phyloP scores from a whole-genome alignment of 2,113 vertebrate genomes.

The Taurulus bubalis region DNA sequence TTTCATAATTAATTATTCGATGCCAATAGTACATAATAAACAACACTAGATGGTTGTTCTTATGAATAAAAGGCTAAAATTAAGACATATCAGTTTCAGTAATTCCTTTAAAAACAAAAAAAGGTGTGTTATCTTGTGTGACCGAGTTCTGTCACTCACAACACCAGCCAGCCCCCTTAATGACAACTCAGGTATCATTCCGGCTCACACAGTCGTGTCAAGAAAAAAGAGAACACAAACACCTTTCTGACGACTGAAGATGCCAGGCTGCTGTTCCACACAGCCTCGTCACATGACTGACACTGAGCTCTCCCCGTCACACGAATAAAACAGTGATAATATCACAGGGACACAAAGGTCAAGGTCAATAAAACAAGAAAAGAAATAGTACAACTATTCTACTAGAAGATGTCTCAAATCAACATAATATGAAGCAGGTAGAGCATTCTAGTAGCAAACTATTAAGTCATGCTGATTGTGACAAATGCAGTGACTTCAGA shows the following conservation, averaged over 20 bases:
- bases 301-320: conserved; percentile 34
- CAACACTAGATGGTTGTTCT: conserved; percentile 8
- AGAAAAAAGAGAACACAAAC: conserved; percentile 42
- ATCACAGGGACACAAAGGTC: conserved; percentile 25
- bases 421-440: conserved; percentile 43
- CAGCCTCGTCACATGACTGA: conserved; percentile 51
- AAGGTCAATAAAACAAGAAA: conserved; percentile 53
- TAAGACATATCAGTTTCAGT: conserved; percentile 23
- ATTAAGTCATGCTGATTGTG: conserved; percentile 68
- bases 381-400: neutral
- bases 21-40: conserved; percentile 28
- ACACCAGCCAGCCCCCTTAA: conserved; percentile 45
- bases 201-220: conserved; percentile 43
- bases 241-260: conserved; percentile 47
- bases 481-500: conserved; percentile 67
- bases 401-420: conserved; percentile 41
- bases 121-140: conserved; percentile 10
- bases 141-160: conserved; percentile 44
- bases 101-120: conserved; percentile 30
- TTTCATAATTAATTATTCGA: too few species aligned
- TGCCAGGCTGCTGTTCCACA: conserved; percentile 53
- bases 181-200: conserved; percentile 65
- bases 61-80: conserved; percentile 33
- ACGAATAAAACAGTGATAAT: conserved; percentile 37
- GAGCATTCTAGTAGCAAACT: conserved; percentile 38